Conservation (phyloP, 2,888 invertebrate species). For the Epiperipatus broadwayi region DNA sequence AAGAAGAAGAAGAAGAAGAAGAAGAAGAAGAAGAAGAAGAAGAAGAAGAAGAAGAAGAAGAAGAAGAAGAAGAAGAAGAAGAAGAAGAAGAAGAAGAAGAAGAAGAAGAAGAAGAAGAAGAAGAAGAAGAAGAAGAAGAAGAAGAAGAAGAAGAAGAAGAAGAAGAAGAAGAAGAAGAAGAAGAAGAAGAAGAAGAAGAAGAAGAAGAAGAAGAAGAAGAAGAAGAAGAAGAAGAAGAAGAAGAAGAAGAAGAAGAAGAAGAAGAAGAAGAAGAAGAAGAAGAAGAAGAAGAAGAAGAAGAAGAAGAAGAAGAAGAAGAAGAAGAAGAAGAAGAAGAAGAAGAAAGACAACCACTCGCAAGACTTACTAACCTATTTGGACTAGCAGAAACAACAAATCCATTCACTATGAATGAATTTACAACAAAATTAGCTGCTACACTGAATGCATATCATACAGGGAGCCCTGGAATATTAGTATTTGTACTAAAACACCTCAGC, state of each 20-base stretch:
- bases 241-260: background rate
- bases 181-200: background rate
- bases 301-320: background rate
- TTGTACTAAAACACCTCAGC: too few species aligned
- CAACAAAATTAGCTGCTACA: too few species aligned
- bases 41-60: background rate
- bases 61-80: conserved; percentile 6
- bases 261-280: background rate
- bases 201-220: background rate
- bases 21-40: background rate
- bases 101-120: background rate
- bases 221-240: background rate
- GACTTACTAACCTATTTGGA: too few species aligned
- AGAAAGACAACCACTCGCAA: too few species aligned
- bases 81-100: background rate
- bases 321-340: conserved; percentile 7
- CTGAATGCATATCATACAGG: too few species aligned
- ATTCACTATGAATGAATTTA: too few species aligned
- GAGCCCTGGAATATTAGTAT: too few species aligned
- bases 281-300: background rate
- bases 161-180: background rate
- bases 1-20: background rate
- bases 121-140: background rate
- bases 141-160: background rate
- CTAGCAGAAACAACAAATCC: too few species aligned